Percentiles rank a stretch among this genome's conserved stretches.
Evolutionary conservation across 2,797 vertebrate species (phyloP).

Genomic region (Crocodylus rhombifer): DNA sequence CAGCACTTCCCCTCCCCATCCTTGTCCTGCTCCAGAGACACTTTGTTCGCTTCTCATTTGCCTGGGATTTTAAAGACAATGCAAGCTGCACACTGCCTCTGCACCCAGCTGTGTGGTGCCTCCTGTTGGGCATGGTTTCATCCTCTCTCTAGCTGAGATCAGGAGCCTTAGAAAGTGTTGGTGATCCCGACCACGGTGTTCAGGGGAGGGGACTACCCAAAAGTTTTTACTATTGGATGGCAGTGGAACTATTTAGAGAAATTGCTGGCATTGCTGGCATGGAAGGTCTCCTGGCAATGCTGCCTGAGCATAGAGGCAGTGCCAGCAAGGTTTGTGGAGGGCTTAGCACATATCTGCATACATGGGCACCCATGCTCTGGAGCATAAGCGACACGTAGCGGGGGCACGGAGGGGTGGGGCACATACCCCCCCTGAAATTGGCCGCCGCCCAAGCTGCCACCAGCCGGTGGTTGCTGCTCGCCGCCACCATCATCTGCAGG

Average conservation of each 20-base stretch:
- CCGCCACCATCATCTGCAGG: too few relatives aligned
- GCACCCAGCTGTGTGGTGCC: background rate
- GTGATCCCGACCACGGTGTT: background rate
- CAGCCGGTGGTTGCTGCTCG: too few relatives aligned
- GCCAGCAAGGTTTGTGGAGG: background rate
- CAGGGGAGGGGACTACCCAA: background rate
- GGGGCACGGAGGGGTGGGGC: too few relatives aligned
- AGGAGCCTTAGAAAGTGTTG: background rate
- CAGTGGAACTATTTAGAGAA: background rate
- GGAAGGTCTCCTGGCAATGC: background rate
- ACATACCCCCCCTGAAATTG: too few relatives aligned
- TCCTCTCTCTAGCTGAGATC: rapidly evolving
- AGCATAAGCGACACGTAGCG: background rate
- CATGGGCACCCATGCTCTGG: background rate
- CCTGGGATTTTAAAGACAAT: background rate
- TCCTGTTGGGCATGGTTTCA: rapidly evolving
- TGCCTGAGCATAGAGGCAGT: too few relatives aligned
- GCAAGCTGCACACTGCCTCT: rapidly evolving
- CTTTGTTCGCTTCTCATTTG: constrained; percentile 16
- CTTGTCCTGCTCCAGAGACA: constrained; percentile 25
- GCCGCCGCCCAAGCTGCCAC: too few relatives aligned
- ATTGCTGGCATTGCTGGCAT: background rate
- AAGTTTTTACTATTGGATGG: background rate
- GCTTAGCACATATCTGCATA: background rate
- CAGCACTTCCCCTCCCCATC: background rate